Percentiles rank a stretch among this genome's conserved stretches.
Conservation (phyloP, 2,113 vertebrate species). For the Picathartes gymnocephalus region DNA sequence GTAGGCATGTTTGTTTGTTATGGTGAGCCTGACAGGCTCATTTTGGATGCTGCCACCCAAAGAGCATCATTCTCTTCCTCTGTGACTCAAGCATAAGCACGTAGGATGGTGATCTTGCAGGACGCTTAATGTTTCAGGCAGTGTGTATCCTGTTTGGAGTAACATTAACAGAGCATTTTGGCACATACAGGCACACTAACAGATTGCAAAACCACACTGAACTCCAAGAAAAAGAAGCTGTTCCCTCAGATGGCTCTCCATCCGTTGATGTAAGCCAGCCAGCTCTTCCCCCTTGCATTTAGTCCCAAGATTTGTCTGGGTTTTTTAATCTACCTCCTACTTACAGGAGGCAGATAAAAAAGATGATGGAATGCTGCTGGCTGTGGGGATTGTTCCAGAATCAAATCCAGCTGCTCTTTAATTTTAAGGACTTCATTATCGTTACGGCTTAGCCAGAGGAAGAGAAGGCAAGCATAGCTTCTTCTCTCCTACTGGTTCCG, state of each 20-base stretch:
- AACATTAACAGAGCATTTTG: slow-evolving; percentile 9
- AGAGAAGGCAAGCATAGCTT: not conserved
- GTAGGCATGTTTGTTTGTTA: not conserved
- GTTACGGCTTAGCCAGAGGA: not conserved
- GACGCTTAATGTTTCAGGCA: not conserved
- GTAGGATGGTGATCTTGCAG: not conserved
- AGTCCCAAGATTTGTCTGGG: not conserved
- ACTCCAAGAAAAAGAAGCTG: not conserved
- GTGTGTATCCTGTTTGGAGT: slow-evolving; percentile 12
- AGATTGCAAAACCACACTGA: not conserved
- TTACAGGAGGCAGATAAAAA: no score
- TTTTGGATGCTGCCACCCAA: not conserved
- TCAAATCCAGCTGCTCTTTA: not conserved
- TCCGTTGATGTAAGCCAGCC: not conserved
- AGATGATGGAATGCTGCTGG: not conserved
- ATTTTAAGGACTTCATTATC: not conserved
- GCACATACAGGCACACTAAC: not conserved
- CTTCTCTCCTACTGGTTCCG: not conserved
- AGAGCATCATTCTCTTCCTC: not conserved
- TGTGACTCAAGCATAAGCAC: not conserved
- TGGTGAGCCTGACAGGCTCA: not conserved
- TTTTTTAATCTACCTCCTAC: not conserved
- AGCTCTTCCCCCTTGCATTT: not conserved
- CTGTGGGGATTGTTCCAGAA: not conserved
- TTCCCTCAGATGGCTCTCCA: slow-evolving; percentile 24